Percentiles rank a stretch among this genome's conserved stretches.
These are phyloP conservation scores for Mustelus asterias DNA, from an alignment of 2,113 vertebrate genomes.

Conservation along the genomic window DNA sequence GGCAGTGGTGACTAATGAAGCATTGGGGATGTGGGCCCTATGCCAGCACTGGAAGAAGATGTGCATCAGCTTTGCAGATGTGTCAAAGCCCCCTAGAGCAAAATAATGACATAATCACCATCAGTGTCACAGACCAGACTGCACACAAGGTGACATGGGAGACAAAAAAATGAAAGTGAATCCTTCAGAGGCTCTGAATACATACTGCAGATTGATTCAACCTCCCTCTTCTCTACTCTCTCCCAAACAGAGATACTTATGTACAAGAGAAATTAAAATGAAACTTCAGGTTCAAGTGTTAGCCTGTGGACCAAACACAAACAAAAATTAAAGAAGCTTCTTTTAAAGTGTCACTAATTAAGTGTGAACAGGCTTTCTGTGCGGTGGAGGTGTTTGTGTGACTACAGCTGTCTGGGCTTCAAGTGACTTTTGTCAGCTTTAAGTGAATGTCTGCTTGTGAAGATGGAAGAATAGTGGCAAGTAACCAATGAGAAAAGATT, in stretches of 20 bases:
- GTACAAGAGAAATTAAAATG: constrained; percentile 43
- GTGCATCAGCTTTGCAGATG: constrained; percentile 80
- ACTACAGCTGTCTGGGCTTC: constrained; percentile 57
- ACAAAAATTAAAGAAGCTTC: constrained; percentile 38
- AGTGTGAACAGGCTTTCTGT: constrained; percentile 51
- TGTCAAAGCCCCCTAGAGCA: constrained; percentile 80
- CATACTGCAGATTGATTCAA: constrained; percentile 46
- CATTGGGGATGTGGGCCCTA: constrained; percentile 67
- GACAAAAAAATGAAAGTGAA: constrained; percentile 57
- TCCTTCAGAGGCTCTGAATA: constrained; percentile 54
- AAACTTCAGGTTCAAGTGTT: constrained; percentile 43
- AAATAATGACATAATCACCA: constrained; percentile 99
- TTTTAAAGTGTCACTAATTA: constrained; percentile 50
- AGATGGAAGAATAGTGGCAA: constrained; percentile 50
- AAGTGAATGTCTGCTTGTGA: constrained; percentile 61
- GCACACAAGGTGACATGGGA: constrained; percentile 91
- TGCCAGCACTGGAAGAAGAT: constrained; percentile 77
- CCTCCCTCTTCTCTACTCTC: constrained; percentile 44
- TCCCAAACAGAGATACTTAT: constrained; percentile 44
- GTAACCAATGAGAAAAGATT: constrained; percentile 50
- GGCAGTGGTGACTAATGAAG: constrained; percentile 79
- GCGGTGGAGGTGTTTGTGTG: constrained; percentile 51
- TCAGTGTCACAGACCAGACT: constrained; percentile 93
- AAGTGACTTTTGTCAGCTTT: constrained; percentile 60
- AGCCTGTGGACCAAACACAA: constrained; percentile 40